phyloP scores from a whole-genome alignment of 2,888 invertebrate genomes.

The Odontothrips loti region DNA sequence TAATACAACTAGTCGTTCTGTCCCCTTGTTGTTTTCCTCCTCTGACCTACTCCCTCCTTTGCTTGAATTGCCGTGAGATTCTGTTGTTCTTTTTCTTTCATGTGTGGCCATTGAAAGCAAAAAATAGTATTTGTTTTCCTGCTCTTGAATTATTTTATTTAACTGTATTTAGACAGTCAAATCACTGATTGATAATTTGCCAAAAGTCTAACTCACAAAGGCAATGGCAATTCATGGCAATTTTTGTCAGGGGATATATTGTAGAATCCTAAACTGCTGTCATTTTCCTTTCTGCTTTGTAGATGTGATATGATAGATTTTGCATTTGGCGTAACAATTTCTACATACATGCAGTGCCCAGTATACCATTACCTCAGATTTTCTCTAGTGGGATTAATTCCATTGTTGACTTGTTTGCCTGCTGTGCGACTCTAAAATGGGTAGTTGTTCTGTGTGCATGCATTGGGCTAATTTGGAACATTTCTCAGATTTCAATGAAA shows the following conservation, averaged over 20 bases:
- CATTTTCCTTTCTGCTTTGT: constrained; percentile 33
- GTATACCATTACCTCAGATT: neutral
- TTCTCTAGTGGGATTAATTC: neutral
- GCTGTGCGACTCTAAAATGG: neutral
- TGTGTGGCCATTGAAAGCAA: constrained; percentile 15
- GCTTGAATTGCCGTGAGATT: constrained; percentile 31
- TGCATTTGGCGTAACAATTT: constrained; percentile 35
- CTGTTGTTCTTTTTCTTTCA: constrained; percentile 27
- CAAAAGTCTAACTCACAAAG: neutral
- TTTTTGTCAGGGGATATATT: neutral
- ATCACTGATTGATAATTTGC: too few relatives aligned
- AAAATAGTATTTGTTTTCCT: too few relatives aligned
- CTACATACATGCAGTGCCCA: constrained; percentile 35
- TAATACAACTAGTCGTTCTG: constrained; percentile 30
- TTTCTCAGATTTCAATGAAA: neutral
- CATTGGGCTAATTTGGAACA: constrained; percentile 10
- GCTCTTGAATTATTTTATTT: constrained; percentile 35
- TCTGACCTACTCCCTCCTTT: constrained; percentile 28
- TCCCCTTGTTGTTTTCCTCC: constrained; percentile 38
- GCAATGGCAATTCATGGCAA: neutral
- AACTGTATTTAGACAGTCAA: constrained; percentile 27
- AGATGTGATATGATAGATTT: constrained; percentile 33
- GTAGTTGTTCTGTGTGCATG: constrained; percentile 16
- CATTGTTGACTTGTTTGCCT: neutral
- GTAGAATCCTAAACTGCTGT: constrained; percentile 33